Evolutionary conservation across 2,888 invertebrate genomes (phyloP), one percentile per base, ranked within the genome.

Genomic region (Meghimatium bilineatum): DNA sequence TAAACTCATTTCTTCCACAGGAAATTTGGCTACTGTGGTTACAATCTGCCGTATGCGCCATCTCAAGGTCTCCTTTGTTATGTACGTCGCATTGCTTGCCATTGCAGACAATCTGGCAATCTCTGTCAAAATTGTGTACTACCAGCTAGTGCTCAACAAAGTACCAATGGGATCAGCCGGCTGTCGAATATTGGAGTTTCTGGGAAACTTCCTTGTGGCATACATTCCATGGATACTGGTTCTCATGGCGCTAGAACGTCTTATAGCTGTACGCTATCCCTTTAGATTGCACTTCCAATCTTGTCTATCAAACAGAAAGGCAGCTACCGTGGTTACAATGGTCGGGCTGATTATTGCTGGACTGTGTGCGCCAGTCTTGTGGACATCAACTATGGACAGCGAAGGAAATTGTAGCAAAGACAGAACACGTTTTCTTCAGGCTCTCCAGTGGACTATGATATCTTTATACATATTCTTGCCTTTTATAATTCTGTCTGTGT

Each of bases 391-490:
- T 8, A 71, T 69, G 20, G 44, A 49, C 26, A 67, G 20, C 66
- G 44, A 32, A 26, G 26, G 38, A 26, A 29, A 29, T 3, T 82
- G 82, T 44, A 5, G 6, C 26, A 82, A 82, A 60, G 66, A 85
- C 3, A 79, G 84, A 66, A 74, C 36, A 3, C 10, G 38, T 52
- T 84, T 87, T 71, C 79, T 83, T n/a, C 63, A 34, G 29, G 75
- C 34, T 12, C 69, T 84, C 5, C 84, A 84, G 74, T 87, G 86
- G 87, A 83, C 85, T 20, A 66, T 67, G 26, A 71, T 85, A 29
- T 67, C 74, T 5, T 32, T 87, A 34, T 87, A 87, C 83, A 86
- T 84, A 38, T 84, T 87, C 77, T 20, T 87, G 34, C 87, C 87
- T 0, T 87, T 87, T 84, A 72, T 49, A 52, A 76, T 87, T 32